These are phyloP conservation scores for Corythornis leucogaster DNA, from an alignment of 2,797 vertebrate genomes.

Conservation along the genomic window DNA sequence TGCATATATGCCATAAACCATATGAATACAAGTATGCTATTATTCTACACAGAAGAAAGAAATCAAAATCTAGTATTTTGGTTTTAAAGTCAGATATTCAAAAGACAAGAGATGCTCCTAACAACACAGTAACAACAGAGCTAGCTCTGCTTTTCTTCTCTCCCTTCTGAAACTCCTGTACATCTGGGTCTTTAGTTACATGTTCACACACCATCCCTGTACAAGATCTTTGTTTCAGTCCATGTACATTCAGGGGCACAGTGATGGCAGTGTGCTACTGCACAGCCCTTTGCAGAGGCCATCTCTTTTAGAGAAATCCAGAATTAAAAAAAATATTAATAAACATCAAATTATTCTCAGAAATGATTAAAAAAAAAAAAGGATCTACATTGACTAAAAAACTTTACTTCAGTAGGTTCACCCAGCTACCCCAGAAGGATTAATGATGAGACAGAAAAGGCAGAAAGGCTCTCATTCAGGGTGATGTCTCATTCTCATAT, in stretches of 20 bases:
- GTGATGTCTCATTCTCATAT: slow-evolving; percentile 3
- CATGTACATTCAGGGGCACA: neutral
- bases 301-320: neutral
- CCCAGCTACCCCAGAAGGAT: neutral
- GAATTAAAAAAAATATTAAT: neutral
- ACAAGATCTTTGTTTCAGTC: neutral
- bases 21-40: neutral
- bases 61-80: neutral
- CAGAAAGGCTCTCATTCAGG: neutral
- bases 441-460: neutral
- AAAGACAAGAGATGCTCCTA: neutral
- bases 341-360: neutral
- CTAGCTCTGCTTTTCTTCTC: neutral
- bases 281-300: neutral
- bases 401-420: neutral
- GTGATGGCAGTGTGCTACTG: neutral
- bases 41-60: slow-evolving; percentile 3
- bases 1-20: neutral
- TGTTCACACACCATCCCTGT: neutral
- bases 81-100: neutral
- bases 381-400: neutral
- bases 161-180: neutral
- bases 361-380: neutral
- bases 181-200: neutral
- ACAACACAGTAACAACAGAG: neutral